Conservation (phyloP, 2,888 invertebrate genomes). For the Atrina japonica region DNA sequence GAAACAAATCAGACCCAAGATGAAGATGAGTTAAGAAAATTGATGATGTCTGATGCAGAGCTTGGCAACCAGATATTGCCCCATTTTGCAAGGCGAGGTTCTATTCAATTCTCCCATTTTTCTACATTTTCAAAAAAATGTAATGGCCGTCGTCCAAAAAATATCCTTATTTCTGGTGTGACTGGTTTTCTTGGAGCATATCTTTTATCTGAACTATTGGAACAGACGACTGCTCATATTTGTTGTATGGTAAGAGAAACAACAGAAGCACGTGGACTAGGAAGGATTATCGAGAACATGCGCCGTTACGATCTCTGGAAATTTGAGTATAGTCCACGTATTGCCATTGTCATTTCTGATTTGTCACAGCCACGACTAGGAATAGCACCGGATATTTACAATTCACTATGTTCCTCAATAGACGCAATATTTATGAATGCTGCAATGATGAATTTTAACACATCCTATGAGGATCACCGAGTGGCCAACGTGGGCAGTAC, state of each 20-base stretch:
- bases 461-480: conserved; percentile 60
- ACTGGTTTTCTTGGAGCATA: conserved; percentile 67
- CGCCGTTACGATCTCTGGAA: conserved; percentile 63
- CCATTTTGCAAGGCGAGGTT: conserved; percentile 46
- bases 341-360: conserved; percentile 64
- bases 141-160: conserved; percentile 47
- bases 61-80: conserved; percentile 42
- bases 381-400: conserved; percentile 61
- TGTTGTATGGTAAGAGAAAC: conserved; percentile 67
- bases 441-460: conserved; percentile 67
- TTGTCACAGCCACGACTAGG: conserved; percentile 58
- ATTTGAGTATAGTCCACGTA: conserved; percentile 53
- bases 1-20: conserved; percentile 33
- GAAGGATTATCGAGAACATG: conserved; percentile 63
- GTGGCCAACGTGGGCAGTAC: conserved; percentile 60
- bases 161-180: conserved; percentile 63
- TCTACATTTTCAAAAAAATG: conserved; percentile 38
- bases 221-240: conserved; percentile 59
- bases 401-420: conserved; percentile 52
- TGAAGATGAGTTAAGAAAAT: conserved; percentile 46
- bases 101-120: conserved; percentile 47
- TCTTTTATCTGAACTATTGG: conserved; percentile 57
- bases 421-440: conserved; percentile 67
- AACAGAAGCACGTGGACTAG: conserved; percentile 57
- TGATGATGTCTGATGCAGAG: conserved; percentile 56